Percentiles rank a stretch among this genome's conserved stretches.
Conservation (phyloP, 2,888 invertebrate species). For the Ischnura elegans region DNA sequence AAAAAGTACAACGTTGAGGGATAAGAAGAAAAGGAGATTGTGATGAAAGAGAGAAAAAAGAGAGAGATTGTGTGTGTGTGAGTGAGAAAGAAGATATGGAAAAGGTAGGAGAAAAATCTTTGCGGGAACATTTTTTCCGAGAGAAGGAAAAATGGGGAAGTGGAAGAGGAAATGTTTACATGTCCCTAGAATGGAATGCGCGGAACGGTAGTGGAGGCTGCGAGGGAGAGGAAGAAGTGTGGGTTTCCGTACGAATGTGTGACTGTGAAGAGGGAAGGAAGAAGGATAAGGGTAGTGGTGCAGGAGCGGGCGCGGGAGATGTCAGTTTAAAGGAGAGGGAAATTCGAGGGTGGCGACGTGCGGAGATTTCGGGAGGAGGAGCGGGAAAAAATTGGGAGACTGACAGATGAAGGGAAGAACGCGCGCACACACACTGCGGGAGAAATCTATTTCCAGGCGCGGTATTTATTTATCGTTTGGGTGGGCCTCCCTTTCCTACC, state of each 20-base stretch:
- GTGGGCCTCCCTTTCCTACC: neutral
- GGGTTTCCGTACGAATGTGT: neutral
- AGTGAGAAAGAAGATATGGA: neutral
- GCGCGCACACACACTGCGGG: neutral
- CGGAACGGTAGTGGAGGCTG: neutral
- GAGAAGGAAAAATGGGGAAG: too few relatives aligned
- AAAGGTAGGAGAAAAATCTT: neutral
- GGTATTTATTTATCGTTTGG: neutral
- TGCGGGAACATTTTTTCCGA: neutral
- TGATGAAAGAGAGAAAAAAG: too few relatives aligned
- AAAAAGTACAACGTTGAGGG: neutral
- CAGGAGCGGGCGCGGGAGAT: neutral
- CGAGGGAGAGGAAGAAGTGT: neutral
- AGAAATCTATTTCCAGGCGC: neutral
- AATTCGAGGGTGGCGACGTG: neutral
- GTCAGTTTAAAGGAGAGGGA: conserved; percentile 9
- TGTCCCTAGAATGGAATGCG: neutral
- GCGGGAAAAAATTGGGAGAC: neutral
- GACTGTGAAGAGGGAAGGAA: neutral
- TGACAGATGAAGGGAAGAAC: neutral
- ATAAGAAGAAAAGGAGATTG: too few relatives aligned
- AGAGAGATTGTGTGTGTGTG: neutral
- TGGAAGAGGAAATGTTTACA: neutral
- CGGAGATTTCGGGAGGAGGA: neutral
- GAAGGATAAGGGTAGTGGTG: neutral